phyloP scores from a whole-genome alignment of 2,888 invertebrate species.

The Andrena haemorrhoa region DNA sequence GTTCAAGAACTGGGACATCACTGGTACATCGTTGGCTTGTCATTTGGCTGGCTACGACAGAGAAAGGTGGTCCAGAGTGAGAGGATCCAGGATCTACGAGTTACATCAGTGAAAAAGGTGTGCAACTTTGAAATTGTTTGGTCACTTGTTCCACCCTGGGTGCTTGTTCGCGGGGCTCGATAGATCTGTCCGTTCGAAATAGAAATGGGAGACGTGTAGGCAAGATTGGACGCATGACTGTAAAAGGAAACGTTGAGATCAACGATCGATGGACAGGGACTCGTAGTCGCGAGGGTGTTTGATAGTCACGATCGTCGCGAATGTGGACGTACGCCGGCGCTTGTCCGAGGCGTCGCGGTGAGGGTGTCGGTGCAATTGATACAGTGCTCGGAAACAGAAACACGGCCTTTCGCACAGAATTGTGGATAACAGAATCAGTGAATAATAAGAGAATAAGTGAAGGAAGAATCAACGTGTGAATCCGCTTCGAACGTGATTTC shows the following conservation, averaged over 20 bases:
- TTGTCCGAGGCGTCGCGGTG: conserved; percentile 39
- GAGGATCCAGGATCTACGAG: neutral
- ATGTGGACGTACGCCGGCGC: conserved; percentile 51
- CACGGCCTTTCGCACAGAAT: conserved; percentile 38
- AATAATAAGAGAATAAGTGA: conserved; percentile 32
- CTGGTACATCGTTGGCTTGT: neutral
- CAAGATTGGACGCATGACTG: conserved; percentile 32
- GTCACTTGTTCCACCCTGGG: neutral
- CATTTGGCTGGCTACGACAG: neutral
- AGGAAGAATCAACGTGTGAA: conserved; percentile 53
- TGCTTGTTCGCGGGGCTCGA: neutral
- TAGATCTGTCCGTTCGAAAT: no score
- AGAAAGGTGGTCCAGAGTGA: neutral
- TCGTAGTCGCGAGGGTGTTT: conserved; percentile 30
- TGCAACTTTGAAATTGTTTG: neutral
- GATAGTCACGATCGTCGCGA: conserved; percentile 32
- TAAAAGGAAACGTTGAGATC: conserved; percentile 32
- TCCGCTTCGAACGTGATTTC: conserved; percentile 45
- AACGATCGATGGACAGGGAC: conserved; percentile 47
- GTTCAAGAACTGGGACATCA: neutral
- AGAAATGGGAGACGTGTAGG: neutral
- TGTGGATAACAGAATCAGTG: conserved; percentile 58
- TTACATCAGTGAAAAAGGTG: neutral
- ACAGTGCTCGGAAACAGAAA: conserved; percentile 53
- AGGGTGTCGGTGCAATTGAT: conserved; percentile 55